These are phyloP conservation scores for Meganola albula DNA, from an alignment of 2,888 invertebrate species.

Conservation along the genomic window DNA sequence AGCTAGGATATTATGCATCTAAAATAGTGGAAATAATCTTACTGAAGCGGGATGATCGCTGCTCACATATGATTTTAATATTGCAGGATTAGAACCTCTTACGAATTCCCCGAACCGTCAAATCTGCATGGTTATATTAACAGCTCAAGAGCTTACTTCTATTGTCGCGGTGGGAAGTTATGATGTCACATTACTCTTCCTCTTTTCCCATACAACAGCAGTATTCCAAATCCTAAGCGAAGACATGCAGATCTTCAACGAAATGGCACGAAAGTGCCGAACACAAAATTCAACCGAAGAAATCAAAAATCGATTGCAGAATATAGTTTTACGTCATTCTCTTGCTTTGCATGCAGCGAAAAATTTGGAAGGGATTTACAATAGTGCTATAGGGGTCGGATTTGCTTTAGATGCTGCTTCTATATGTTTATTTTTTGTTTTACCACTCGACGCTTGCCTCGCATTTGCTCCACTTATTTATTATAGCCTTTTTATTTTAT, in stretches of 20 bases:
- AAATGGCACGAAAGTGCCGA: constrained; percentile 9
- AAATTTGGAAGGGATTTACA: constrained; percentile 32
- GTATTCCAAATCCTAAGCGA: constrained; percentile 31
- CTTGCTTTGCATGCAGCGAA: constrained; percentile 27
- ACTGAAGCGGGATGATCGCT: too few relatives aligned
- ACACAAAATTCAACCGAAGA: constrained; percentile 12
- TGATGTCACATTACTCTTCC: constrained; percentile 32
- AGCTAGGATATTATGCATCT: too few relatives aligned
- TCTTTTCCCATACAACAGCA: constrained; percentile 34
- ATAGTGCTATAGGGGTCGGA: constrained; percentile 27
- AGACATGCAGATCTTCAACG: constrained; percentile 27
- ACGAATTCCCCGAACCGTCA: constrained; percentile 26
- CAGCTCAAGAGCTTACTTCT: constrained; percentile 30
- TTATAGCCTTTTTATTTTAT: constrained; percentile 32
- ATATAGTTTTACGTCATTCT: constrained; percentile 27
- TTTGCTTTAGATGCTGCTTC: constrained; percentile 31
- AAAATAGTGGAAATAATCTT: too few relatives aligned
- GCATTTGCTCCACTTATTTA: constrained; percentile 31
- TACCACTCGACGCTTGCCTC: constrained; percentile 32
- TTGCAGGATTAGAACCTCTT: constrained; percentile 30
- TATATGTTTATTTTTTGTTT: constrained; percentile 33
- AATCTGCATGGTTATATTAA: constrained; percentile 30
- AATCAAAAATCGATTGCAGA: constrained; percentile 23
- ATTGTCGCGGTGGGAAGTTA: constrained; percentile 27
- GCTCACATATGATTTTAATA: constrained; percentile 1